Percentiles rank a stretch among this genome's conserved stretches.
Conservation (phyloP, 2,888 invertebrate species). For the Mongoloraphidia duomilia region DNA sequence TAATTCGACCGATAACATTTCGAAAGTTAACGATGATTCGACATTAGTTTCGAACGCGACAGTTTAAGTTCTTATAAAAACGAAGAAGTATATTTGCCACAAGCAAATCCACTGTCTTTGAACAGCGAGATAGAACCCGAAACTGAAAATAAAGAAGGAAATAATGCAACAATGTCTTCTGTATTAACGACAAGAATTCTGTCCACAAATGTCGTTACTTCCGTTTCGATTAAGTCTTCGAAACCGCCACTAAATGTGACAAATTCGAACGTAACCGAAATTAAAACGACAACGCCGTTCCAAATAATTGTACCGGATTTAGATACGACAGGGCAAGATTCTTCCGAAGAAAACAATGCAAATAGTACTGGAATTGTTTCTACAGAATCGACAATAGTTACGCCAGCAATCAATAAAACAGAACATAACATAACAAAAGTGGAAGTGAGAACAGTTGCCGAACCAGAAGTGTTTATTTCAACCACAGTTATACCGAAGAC, state of each 20-base stretch:
- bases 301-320: constrained; percentile 4
- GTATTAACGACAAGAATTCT: constrained; percentile 35
- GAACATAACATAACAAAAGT: constrained; percentile 13
- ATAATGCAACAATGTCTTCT: constrained; percentile 25
- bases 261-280: background rate
- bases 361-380: background rate
- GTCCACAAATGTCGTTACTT: constrained; percentile 37
- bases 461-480: background rate
- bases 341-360: background rate
- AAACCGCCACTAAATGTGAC: constrained; percentile 11
- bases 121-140: constrained; percentile 10
- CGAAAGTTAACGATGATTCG: background rate
- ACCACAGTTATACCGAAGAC: background rate
- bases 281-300: background rate
- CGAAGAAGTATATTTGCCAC: constrained; percentile 9
- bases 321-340: background rate
- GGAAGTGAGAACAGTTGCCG: background rate
- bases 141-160: constrained; percentile 29
- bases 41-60: background rate
- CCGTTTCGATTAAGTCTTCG: constrained; percentile 37
- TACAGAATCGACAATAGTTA: constrained; percentile 21
- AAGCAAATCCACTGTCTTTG: no score
- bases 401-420: constrained; percentile 25
- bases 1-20: background rate
- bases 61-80: constrained; percentile 6